Conservation (phyloP, 2,113 vertebrate genomes). For the Rhodinocichla rosea region DNA sequence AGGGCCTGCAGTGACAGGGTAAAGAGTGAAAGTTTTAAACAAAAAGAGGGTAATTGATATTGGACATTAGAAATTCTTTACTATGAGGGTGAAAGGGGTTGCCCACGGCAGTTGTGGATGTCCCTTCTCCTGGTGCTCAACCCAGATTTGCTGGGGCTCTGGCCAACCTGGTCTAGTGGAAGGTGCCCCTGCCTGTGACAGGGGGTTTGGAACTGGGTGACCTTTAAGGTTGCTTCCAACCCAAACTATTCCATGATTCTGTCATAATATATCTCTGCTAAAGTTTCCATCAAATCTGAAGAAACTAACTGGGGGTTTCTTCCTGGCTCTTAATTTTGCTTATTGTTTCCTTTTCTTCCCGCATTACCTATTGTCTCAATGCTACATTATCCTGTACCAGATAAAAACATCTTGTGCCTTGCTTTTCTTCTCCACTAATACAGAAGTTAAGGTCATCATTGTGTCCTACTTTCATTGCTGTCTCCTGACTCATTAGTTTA, state of each 20-base stretch:
- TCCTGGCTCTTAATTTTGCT: background rate
- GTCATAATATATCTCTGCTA: background rate
- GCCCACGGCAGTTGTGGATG: background rate
- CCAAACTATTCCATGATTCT: background rate
- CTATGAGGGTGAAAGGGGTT: background rate
- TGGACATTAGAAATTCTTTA: background rate
- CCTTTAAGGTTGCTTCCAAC: background rate
- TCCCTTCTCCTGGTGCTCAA: background rate
- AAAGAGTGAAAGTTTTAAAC: background rate
- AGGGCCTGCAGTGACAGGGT: background rate
- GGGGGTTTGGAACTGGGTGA: background rate
- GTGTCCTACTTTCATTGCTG: background rate
- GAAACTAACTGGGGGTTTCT: background rate
- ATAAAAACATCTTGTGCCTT: background rate
- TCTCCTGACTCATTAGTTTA: background rate
- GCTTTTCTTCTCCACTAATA: background rate
- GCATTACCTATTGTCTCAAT: background rate
- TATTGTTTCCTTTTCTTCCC: background rate
- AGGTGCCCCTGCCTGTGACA: background rate
- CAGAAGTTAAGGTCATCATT: background rate
- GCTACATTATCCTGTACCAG: background rate
- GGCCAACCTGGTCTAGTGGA: background rate
- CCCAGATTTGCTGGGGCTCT: background rate
- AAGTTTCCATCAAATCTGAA: background rate
- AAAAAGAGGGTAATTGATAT: background rate